Percentiles rank a stretch among this genome's conserved stretches.
phyloP scores from a whole-genome alignment of 2,797 vertebrate species.

The Crocodylus rhombifer region DNA sequence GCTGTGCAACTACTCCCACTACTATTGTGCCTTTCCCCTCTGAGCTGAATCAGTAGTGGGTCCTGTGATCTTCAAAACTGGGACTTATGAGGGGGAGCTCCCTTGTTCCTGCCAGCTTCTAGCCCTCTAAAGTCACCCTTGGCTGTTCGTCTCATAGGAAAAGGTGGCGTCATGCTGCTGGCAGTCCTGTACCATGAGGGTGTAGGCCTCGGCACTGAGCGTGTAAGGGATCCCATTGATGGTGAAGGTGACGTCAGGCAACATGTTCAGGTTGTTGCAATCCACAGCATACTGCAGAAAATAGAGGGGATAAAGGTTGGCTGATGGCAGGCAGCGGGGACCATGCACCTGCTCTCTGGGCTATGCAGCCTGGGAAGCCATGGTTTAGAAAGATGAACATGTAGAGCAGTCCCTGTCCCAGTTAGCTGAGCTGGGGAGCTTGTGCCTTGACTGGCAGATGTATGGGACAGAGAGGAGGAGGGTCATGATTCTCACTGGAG shows the following conservation, averaged over 20 bases:
- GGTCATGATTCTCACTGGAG: background rate
- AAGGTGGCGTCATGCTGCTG: background rate
- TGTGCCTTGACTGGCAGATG: too few relatives aligned
- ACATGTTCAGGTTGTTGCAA: constrained; percentile 69
- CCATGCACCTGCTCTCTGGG: background rate
- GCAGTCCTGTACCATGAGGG: constrained; percentile 66
- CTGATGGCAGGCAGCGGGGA: background rate
- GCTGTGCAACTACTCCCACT: too few relatives aligned
- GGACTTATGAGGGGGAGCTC: background rate
- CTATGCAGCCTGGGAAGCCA: background rate
- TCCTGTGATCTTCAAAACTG: fast-evolving
- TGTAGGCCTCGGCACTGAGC: constrained; percentile 76
- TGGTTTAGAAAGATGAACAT: background rate
- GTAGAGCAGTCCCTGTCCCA: background rate
- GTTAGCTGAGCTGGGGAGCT: background rate
- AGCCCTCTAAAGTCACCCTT: too few relatives aligned
- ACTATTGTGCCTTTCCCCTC: background rate
- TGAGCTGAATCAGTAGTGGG: background rate
- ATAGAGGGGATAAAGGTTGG: background rate
- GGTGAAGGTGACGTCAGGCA: constrained; percentile 80
- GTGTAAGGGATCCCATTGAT: constrained; percentile 78
- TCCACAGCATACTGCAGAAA: constrained; percentile 67
- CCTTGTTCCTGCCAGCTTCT: background rate
- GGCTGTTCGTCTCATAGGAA: too few relatives aligned
- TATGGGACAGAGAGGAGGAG: background rate